Evolutionary conservation across 2,113 vertebrate species (phyloP).

Genomic region (Dendrocopos noguchii): DNA sequence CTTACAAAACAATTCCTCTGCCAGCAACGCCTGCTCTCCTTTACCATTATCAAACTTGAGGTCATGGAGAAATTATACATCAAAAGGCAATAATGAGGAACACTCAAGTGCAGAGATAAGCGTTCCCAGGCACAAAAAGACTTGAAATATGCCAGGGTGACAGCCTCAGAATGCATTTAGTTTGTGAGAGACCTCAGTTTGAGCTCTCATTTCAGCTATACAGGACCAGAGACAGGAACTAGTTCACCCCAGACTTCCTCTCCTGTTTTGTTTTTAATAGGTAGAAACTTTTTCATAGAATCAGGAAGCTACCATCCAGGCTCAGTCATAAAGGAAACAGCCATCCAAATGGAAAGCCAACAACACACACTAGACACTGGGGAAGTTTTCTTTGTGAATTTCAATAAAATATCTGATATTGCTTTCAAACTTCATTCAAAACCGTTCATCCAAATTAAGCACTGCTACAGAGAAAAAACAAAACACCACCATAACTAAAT

Average conservation of each 20-base stretch:
- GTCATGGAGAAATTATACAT: neutral
- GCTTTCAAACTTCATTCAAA: neutral
- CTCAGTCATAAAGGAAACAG: neutral
- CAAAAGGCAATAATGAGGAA: neutral
- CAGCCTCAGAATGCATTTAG: rapidly evolving
- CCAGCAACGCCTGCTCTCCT: neutral
- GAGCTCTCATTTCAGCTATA: neutral
- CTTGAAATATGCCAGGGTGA: no score
- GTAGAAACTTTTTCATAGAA: neutral
- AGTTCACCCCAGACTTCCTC: neutral
- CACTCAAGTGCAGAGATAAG: neutral
- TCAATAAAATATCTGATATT: neutral
- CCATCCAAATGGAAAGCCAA: neutral
- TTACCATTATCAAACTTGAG: neutral
- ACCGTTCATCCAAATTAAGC: neutral
- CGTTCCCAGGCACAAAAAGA: rapidly evolving
- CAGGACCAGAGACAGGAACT: neutral
- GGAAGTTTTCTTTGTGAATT: neutral
- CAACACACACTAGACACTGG: neutral
- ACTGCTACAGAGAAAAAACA: neutral
- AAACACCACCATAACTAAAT: neutral
- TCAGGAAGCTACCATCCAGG: neutral
- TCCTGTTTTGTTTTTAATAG: neutral
- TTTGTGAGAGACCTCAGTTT: neutral
- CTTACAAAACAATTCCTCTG: neutral